Base-by-base conservation (phyloP, 2,888 invertebrate genomes). In the Lordiphosa fenestrarum region DNA sequence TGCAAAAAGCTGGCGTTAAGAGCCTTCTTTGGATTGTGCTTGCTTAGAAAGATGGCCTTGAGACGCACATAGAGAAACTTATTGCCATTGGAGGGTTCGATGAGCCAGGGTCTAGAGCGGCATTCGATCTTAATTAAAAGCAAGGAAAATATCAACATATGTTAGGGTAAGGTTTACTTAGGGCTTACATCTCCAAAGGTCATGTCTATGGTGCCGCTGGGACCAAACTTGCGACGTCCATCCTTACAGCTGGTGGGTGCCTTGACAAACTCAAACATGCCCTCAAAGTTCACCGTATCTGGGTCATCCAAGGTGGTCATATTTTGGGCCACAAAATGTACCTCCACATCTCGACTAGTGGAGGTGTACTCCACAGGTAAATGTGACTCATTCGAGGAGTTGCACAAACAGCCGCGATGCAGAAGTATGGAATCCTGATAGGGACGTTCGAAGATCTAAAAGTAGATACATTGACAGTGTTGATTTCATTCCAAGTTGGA, bases 241-340 rank as follows among this genome's bases (percentile, higher is more conserved):
- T 92, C 92, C 61, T 92, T 91, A 85, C 96, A 96, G 21, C 91
- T 91, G 0, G 92, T 91, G n/a, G 93, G 92, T 42, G 93, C 90
- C 78, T 94, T 92, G 9, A 95, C 91, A 77, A 96, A 96, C 86
- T 95, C 95, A 89, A 95, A 96, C 39, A 93, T 92, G 5, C 94
- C 96, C 88, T 96, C 95, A 88, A 97, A 95, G 85, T 94, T 94
- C 71, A 96, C 92, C 46, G 94, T 94, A 58, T 95, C 93, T 87
- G 95, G 96, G 91, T 97, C 95, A 84, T 97, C 96, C 13, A 94
- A 90, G 1, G 96, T 93, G 65, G 94, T 93, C 97, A 98, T 96
- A 74, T 94, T 93, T 55, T 92, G 91, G 12, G 96, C 94, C 70
- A 94, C 93, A 84, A 97, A 96, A 80, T 94, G 93, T 36, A 97